Conservation (phyloP, 2,113 vertebrate species). For the Mungos mungo region DNA sequence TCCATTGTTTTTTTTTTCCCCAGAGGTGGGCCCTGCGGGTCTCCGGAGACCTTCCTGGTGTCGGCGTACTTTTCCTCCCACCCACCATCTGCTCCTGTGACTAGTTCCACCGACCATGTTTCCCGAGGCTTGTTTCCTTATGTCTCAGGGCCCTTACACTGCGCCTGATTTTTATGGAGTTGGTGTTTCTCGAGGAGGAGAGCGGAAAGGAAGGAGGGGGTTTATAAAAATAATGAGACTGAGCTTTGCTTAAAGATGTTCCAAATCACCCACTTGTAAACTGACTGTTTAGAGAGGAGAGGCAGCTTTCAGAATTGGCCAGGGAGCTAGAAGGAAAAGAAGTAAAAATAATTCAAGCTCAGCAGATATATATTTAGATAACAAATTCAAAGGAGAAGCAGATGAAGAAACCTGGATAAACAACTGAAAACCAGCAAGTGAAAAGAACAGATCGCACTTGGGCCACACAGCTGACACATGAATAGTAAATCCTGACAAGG, state of each 20-base stretch:
- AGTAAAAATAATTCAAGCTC: slow-evolving; percentile 80
- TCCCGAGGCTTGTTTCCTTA: not conserved
- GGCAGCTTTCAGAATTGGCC: slow-evolving; percentile 74
- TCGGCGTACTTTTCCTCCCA: slow-evolving; percentile 23
- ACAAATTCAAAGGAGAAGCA: slow-evolving; percentile 74
- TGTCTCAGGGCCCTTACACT: not conserved
- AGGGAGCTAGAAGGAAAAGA: slow-evolving; percentile 70
- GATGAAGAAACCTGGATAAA: slow-evolving; percentile 63
- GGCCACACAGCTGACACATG: slow-evolving; percentile 47
- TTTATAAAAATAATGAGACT: slow-evolving; percentile 66
- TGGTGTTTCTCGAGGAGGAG: slow-evolving; percentile 50
- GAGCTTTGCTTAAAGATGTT: slow-evolving; percentile 71
- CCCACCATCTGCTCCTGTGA: slow-evolving; percentile 31
- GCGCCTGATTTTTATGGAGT: slow-evolving; percentile 17
- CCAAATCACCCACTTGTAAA: slow-evolving; percentile 75
- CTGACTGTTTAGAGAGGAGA: slow-evolving; percentile 75
- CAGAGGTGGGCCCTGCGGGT: not conserved
- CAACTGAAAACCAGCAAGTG: slow-evolving; percentile 64
- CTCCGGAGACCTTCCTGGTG: not conserved
- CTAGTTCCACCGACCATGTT: not conserved
- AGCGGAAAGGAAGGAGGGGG: slow-evolving; percentile 53
- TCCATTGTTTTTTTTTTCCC: not conserved
- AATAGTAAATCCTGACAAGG: slow-evolving; percentile 38
- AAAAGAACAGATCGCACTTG: slow-evolving; percentile 53
- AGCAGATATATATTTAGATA: slow-evolving; percentile 74